A percentile compares a stretch with the other conserved stretches of the same genome.
Evolutionary conservation across 1,140 invertebrate species (phyloP).

Genomic region (Camponotus vicinus): DNA sequence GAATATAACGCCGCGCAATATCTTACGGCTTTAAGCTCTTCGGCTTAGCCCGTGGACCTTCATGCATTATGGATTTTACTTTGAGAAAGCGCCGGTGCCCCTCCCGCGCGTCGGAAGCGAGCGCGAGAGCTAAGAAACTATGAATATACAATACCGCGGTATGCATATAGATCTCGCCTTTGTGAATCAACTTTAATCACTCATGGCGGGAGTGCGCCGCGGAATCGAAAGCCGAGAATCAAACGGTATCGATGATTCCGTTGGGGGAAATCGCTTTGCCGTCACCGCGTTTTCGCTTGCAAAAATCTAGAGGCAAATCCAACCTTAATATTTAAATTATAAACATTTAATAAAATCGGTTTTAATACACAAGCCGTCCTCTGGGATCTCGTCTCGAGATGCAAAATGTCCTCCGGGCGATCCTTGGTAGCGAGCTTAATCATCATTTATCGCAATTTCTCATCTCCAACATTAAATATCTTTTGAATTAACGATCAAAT

Average conservation of each 20-base stretch:
- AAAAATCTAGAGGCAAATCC: neutral
- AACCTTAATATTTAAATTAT: slow-evolving; percentile 3
- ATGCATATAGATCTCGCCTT: slow-evolving; percentile 82
- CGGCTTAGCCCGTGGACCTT: slow-evolving; percentile 82
- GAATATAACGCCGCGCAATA: slow-evolving; percentile 85
- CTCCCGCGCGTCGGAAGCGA: slow-evolving; percentile 69
- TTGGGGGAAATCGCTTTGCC: neutral
- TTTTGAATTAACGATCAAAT: neutral
- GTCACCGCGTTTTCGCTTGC: neutral
- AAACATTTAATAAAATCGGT: slow-evolving; percentile 18
- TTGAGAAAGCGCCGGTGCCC: slow-evolving; percentile 75
- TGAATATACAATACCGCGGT: slow-evolving; percentile 86
- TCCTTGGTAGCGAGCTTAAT: neutral
- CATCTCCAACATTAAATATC: neutral
- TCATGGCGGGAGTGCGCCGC: slow-evolving; percentile 47
- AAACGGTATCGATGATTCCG: slow-evolving; percentile 8
- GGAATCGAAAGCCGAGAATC: slow-evolving; percentile 37
- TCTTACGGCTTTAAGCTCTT: slow-evolving; percentile 81
- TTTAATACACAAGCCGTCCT: neutral
- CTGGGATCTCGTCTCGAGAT: neutral
- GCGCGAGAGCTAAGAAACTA: slow-evolving; percentile 83
- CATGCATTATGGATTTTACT: slow-evolving; percentile 86
- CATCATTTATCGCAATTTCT: slow-evolving; percentile 5
- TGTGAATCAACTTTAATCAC: slow-evolving; percentile 82
- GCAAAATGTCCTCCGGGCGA: neutral